These are phyloP conservation scores for Plagiodera versicolora DNA, from an alignment of 2,888 invertebrate genomes.

Conservation along the genomic window DNA sequence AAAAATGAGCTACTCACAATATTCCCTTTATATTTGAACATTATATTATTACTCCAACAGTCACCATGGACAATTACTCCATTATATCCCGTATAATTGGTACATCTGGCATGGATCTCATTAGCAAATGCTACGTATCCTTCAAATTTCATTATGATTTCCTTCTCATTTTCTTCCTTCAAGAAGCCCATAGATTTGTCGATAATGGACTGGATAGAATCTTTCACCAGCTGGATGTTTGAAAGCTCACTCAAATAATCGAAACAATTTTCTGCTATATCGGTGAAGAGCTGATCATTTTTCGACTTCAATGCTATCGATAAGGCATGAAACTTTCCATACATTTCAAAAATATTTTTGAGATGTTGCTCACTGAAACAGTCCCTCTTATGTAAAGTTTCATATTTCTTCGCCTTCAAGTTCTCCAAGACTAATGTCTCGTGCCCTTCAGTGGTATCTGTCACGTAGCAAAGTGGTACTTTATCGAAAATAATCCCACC, in stretches of 20 bases:
- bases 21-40: slow-evolving; percentile 42
- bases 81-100: not conserved
- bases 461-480: slow-evolving; percentile 1
- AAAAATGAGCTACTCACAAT: too few relatives aligned
- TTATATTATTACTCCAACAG: slow-evolving; percentile 40
- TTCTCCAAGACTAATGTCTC: slow-evolving; percentile 11
- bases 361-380: slow-evolving; percentile 8
- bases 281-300: not conserved
- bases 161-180: not conserved
- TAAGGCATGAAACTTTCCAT: not conserved
- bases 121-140: not conserved
- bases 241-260: not conserved
- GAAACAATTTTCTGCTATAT: not conserved
- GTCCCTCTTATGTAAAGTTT: not conserved
- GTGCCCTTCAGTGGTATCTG: not conserved
- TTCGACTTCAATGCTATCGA: not conserved
- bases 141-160: slow-evolving; percentile 8
- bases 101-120: not conserved
- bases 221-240: not conserved
- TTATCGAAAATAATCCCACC: not conserved
- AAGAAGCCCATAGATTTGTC: not conserved
- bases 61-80: slow-evolving; percentile 36
- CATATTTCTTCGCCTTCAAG: not conserved
- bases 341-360: not conserved
- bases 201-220: not conserved